phyloP scores from a whole-genome alignment of 2,113 vertebrate species.

The Benitochromis conjunctus region DNA sequence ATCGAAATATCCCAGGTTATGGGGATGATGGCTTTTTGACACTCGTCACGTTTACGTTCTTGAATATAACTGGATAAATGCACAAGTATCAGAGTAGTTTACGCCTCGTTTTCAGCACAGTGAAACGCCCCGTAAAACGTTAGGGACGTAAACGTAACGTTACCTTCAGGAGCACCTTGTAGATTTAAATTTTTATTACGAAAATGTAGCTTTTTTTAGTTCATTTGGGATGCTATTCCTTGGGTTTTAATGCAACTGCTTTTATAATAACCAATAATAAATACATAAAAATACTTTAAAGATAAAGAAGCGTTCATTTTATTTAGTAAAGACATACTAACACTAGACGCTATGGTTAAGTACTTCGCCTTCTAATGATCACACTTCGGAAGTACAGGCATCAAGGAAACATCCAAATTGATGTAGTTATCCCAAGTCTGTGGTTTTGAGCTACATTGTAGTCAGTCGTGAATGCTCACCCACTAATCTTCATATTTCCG shows the following conservation, averaged over 20 bases:
- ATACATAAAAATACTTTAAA: neutral
- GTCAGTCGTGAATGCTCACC: neutral
- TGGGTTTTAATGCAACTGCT: neutral
- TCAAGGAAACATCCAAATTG: neutral
- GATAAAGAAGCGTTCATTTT: neutral
- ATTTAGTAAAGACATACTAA: neutral
- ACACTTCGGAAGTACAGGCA: neutral
- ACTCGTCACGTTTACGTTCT: neutral
- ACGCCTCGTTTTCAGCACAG: neutral
- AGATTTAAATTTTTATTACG: rapidly evolving
- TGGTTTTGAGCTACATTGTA: neutral
- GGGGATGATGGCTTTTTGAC: neutral
- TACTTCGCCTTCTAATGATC: neutral
- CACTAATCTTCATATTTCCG: neutral
- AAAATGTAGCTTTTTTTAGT: neutral
- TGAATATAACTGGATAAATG: neutral
- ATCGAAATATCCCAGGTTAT: neutral
- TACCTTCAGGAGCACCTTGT: neutral
- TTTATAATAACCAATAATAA: neutral
- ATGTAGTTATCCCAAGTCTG: neutral
- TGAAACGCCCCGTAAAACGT: neutral
- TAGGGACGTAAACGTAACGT: neutral
- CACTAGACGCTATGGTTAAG: neutral
- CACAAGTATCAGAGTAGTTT: neutral
- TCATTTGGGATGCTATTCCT: neutral